Base-by-base conservation (phyloP, 2,113 vertebrate genomes). In the Chaenogobius annularis region DNA sequence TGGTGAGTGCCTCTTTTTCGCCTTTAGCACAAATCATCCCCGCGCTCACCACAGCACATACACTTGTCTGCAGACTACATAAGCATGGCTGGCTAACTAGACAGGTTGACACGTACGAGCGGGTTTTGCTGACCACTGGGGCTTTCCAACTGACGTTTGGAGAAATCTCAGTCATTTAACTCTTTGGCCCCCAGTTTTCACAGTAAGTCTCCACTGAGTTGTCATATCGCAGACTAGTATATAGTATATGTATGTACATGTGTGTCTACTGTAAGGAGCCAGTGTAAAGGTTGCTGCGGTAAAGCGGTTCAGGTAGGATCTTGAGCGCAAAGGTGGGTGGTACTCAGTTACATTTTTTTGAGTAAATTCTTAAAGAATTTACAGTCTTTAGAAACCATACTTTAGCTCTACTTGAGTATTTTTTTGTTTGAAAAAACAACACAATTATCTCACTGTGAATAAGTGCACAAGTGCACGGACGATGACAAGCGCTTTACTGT, bases 81-180 rank as follows among this genome's bases (percentile, higher is more conserved):
- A 46, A 46, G 81, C 61, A 69, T 74, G 75, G 31, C 69, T 73
- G 48, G 54, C 84, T 88, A 88, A 89, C 87, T 83, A 89, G 89
- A 89, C 87, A 90, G 83, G 73, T 83, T 87, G 87, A 85, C 83
- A 75, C 67, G 83, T 84, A 64, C 13, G 2, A 71, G 85, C 40
- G 76, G 85, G 72, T 80, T 85, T 78, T 70, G 81, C 86, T 87
- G 84, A 88, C 81, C 84, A 66, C 72, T 78, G 72, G 83, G 80
- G 66, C 47, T 78, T 82, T 82, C 77, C 72, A 72, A 78, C 80
- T 85, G 83, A 76, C 77, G 67, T 85, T 87, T 77, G 79, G 82
- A 86, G 82, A 85, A 85, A 88, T 90, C 83, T 85, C 80, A 87
- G 83, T 85, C 78, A 78, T 88, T 90, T 87, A 86, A 81, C 68